Evolutionary conservation across 1,140 invertebrate species (phyloP), one percentile per base, ranked within the genome.

Genomic region (Andricus grossulariae): DNA sequence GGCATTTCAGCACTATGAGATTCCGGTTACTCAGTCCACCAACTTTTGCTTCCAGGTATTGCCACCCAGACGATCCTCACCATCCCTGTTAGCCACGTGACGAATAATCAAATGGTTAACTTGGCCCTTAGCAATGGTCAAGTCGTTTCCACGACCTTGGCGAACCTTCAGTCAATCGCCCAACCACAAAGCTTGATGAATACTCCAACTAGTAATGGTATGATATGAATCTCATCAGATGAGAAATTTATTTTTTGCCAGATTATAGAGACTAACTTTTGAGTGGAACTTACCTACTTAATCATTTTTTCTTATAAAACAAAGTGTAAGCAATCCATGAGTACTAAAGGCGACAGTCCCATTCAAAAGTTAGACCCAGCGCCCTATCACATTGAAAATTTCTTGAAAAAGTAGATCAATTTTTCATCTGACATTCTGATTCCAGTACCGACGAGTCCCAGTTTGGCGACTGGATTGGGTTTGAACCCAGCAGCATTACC

Each of bases 51-150:
- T 90, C 57, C 90, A 97, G 97, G 97, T 79, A 96, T 98, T 85
- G 96, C 97, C 19, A 96, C 97, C 16, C 97, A 98, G 90, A 98
- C 97, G 82, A 97, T 99, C 74, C 93, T 99, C 72, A 98, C 97
- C 57, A 98, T 98, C 87, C 97, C 97, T 16, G 95, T 97, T 19
- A 96, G 95, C 87, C 95, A 95, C 89, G 94, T 96, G 73, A 95
- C 95, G 88, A 95, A 94, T 86, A 95, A 96, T 85, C 96, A 96
- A 90, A 96, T 96, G 93, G 95, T 96, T 52, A 97, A 95, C 88
- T 91, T 95, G 87, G 95, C 93, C 73, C 92, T 95, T 85, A 97
- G 95, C 88, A 95, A 95, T 85, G 95, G 95, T 45, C 96, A 97
- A 92, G 95, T 97, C 51, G 94, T 97, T 3, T 96, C 95, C n/a